Evolutionary conservation across 2,888 invertebrate genomes (phyloP), one percentile per base, ranked within the genome.

Genomic region (Scrobipalpa costella): DNA sequence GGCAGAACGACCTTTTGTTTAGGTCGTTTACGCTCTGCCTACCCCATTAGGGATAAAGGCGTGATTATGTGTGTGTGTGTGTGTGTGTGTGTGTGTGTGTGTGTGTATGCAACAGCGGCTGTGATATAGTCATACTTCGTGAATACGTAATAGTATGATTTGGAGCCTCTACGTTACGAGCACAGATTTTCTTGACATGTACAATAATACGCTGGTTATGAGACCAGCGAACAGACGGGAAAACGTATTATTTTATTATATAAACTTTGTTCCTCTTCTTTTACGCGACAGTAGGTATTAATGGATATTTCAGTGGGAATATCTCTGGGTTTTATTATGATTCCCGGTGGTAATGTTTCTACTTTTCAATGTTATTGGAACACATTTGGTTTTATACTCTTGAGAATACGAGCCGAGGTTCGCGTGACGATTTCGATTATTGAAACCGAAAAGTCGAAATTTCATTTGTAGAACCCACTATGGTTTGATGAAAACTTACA

Each of bases 321-420:
- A 75, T 76, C 75, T 78, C 74, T 73, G 80, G 71, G 75, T 85
- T 88, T 87, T 88, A 86, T 87, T 87, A 84, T 81, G 79, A 85
- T 81, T 83, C 81, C 66, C 65, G 66, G 74, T 70, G 75, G 80
- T 83, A 81, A 84, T 82, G 77, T 77, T 74, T 79, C 77, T 78
- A 80, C 77, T 80, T 81, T 79, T 80, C 81, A 76, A 76, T 80
- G 78, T 83, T 86, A 86, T 89, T 84, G 81, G 78, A 76, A 72
- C 77, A 78, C 78, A 82, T 80, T 82, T 73, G 75, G 77, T 73
- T 80, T 83, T 83, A 85, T 84, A 79, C 73, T 80, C 66, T 70
- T 69, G 69, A 71, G 74, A 77, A 86, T 86, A 87, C 82, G 86
- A 83, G 75, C 74, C 65, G 57, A 66, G 67, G 75, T 67, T 76